phyloP scores from a whole-genome alignment of 2,797 vertebrate genomes.

The Discoglossus pictus region DNA sequence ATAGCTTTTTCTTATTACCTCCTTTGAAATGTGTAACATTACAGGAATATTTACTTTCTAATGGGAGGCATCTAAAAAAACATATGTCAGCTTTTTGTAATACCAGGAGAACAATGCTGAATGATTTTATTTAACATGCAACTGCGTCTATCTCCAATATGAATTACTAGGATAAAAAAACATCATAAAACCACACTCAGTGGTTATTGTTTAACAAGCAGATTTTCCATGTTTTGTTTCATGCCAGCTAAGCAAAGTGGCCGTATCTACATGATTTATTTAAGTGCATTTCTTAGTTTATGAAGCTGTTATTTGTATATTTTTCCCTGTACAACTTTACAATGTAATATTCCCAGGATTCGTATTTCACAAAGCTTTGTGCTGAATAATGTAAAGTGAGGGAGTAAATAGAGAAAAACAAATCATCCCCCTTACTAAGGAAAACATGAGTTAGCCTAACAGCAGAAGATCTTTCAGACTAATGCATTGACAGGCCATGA shows the following conservation, averaged over 20 bases:
- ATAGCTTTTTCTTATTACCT: conserved; percentile 74
- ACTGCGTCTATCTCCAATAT: conserved; percentile 78
- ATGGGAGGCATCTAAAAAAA: conserved; percentile 77
- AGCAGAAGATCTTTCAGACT: not conserved
- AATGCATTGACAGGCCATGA: not conserved
- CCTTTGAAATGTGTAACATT: conserved; percentile 71
- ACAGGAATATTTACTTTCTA: conserved; percentile 79
- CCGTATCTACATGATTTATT: conserved; percentile 83
- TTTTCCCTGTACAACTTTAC: conserved; percentile 73
- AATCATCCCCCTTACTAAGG: conserved; percentile 63
- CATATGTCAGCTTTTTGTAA: conserved; percentile 79
- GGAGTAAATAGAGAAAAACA: conserved; percentile 67
- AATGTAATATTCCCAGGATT: conserved; percentile 79
- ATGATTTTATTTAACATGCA: conserved; percentile 81
- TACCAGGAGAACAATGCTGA: conserved; percentile 71
- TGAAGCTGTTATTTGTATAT: conserved; percentile 80
- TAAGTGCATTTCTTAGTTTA: conserved; percentile 80
- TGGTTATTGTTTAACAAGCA: conserved; percentile 86
- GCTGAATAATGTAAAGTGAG: conserved; percentile 77
- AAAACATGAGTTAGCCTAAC: conserved; percentile 51
- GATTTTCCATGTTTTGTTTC: conserved; percentile 79
- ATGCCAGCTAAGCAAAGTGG: conserved; percentile 80
- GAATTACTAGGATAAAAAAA: conserved; percentile 78
- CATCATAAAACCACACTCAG: conserved; percentile 79
- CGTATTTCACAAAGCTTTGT: conserved; percentile 75